Percentiles rank a stretch among this genome's conserved stretches.
These are phyloP conservation scores for Mayetiola destructor DNA, from an alignment of 2,888 invertebrate genomes.

Conservation along the genomic window DNA sequence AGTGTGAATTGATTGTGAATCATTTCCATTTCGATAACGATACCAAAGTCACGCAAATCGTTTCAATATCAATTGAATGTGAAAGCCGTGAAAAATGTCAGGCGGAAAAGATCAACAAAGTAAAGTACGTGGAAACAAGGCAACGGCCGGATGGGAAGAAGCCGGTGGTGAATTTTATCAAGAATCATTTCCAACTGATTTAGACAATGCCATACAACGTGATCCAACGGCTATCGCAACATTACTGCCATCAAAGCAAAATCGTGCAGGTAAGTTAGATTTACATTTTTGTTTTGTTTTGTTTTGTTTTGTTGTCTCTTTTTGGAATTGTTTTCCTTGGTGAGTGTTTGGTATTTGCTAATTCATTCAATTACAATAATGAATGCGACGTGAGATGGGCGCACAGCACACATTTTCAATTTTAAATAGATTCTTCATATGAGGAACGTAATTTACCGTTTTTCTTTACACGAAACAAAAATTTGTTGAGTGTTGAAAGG, in stretches of 20 bases:
- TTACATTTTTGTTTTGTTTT: background rate
- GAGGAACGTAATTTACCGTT: no score
- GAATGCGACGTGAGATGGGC: no score
- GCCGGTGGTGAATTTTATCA: slow-evolving; percentile 76
- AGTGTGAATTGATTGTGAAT: no score
- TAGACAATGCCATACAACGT: slow-evolving; percentile 53
- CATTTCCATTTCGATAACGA: no score
- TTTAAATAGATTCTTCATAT: no score
- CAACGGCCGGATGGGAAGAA: slow-evolving; percentile 63
- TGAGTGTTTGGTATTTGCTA: background rate
- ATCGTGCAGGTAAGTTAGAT: slow-evolving; percentile 46
- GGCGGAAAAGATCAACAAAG: slow-evolving; percentile 43
- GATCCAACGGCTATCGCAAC: slow-evolving; percentile 64
- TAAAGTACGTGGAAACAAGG: slow-evolving; percentile 40
- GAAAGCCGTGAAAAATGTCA: no score
- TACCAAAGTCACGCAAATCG: no score
- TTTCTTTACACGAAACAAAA: no score
- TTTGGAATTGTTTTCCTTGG: background rate
- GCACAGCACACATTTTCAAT: no score
- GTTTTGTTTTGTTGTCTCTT: background rate
- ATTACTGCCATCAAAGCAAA: slow-evolving; percentile 63
- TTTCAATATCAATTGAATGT: no score
- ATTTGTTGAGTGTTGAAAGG: no score
- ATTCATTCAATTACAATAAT: no score
- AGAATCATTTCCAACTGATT: slow-evolving; percentile 60